Base-by-base conservation (phyloP, 2,113 vertebrate species). In the Amblyopsis rosae region DNA sequence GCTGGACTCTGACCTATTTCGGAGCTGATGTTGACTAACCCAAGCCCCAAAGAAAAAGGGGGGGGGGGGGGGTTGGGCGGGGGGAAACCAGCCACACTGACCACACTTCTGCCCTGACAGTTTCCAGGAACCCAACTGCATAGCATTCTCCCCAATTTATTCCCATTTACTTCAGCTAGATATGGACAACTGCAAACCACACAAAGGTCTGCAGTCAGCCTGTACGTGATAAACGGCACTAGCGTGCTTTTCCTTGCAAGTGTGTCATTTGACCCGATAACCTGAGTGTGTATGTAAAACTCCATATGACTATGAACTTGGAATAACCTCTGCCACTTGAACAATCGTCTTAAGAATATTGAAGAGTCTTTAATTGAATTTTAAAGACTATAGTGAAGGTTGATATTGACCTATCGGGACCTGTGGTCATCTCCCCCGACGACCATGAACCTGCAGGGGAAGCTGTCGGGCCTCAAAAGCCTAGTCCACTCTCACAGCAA, bases 361-460 rank as follows among this genome's bases (percentile, higher is more conserved):
- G 7, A 41, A 45, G 41, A 73, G 49, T 33, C 62, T 2, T 70
- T 82, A 73, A 67, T 62, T 12, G 10, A 3, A 12, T 12, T 49
- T 8, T 1, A 5, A 41, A 41, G 35, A 41, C 35, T 19, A 33
- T 32, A 33, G 55, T 19, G 9, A 56, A 17, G 12, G 45, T 72
- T 64, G 0, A 13, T 15, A 12, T n/a, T 48, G 0, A n/a, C 49
- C 35, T 6, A 13, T 13, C 56, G 54, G 16, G 19, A 64, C 65
- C 8, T 59, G 15, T 9, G 4, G 26, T 26, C 7, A 8, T 3
- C 64, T 72, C 17, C 63, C 33, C 47, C 11, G 35, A 46, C 12
- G 69, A 76, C 35, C 81, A 97, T 98, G 97, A 99, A 95, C 92
- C 91, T 97, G 69, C 96, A 96, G 70, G 96, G 96, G 53, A 98